Percentiles rank a stretch among this genome's conserved stretches.
Conservation (phyloP, 2,888 invertebrate species). For the Chalcosyrphus nemorum region DNA sequence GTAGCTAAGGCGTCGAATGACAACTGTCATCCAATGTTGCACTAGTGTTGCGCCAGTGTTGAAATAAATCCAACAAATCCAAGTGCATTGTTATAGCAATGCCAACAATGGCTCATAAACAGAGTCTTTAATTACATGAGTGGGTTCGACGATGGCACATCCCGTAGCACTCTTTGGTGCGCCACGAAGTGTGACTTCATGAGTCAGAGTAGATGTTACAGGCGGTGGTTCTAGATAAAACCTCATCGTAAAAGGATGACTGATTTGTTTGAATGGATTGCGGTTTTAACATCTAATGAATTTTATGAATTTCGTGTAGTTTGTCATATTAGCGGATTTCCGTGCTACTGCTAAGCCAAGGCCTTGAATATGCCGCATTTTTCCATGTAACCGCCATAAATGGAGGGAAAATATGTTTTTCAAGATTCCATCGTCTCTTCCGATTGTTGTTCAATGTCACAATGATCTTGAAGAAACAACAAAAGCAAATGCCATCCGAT, state of each 20-base stretch:
- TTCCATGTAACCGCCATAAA: not conserved
- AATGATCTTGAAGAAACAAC: slow-evolving; percentile 19
- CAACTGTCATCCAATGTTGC: slow-evolving; percentile 55
- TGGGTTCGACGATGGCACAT: slow-evolving; percentile 30
- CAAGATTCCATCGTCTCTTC: slow-evolving; percentile 21
- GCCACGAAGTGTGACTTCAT: slow-evolving; percentile 24
- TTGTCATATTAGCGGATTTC: not conserved
- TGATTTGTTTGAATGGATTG: not conserved
- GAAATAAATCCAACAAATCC: slow-evolving; percentile 44
- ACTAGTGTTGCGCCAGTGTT: slow-evolving; percentile 53
- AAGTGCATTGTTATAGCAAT: slow-evolving; percentile 22
- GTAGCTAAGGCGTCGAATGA: slow-evolving; percentile 35
- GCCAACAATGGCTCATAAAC: slow-evolving; percentile 44
- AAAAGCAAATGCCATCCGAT: not conserved
- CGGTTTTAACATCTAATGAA: not conserved
- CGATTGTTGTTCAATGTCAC: slow-evolving; percentile 35
- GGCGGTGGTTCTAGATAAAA: not conserved
- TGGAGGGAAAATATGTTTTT: slow-evolving; percentile 17
- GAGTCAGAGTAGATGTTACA: slow-evolving; percentile 32
- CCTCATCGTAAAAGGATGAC: not conserved
- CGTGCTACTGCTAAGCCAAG: not conserved
- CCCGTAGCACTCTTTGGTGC: slow-evolving; percentile 1
- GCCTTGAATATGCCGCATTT: not conserved
- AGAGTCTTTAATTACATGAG: slow-evolving; percentile 28
- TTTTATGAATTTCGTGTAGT: not conserved